Base-by-base conservation (phyloP, 2,797 vertebrate genomes). In the Mormyrops boulengeri region DNA sequence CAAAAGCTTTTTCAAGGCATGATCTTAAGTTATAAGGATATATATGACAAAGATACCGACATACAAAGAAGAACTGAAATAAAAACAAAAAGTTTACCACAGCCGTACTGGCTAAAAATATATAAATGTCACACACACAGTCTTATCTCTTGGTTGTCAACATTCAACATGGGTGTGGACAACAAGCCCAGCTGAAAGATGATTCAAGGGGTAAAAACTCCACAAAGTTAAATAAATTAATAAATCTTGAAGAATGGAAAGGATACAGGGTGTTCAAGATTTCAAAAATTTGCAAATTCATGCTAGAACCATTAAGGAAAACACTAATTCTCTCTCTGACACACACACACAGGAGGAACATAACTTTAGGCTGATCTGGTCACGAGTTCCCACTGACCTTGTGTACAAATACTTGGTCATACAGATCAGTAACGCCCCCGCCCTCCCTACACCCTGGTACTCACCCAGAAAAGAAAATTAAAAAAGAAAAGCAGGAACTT, bases 381-480 rank as follows among this genome's bases (percentile, higher is more conserved):
- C 73, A 80, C 17, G 73, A 80, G 73, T 41, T 80, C 73, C 17
- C 34, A 44, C 38, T 80, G 73, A 80, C 73, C 38, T 80, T 80
- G 38, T 80, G 73, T 8, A 44, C 73, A 80, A 38, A 47, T 47
- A 80, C 30, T 30, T 0, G 8, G 19, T 80, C 73, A 80, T 44
- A 47, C 41, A 80, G 30, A 44, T 41, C 19, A 80, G 73, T n/a
- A 4, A 47, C 2, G 19, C 3, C n/a, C 19, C 44, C 2, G 1
- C 14, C 60, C 9, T 26, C 50, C 38, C n/a, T 38, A 26, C 12
- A 53, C 0, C 17, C 4, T 17, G 14, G 12, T 50, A 97, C 97
- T 97, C 92, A 98, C 97, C 96, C 96, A 98, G 89, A 98, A 98
- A 82, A 97, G 93, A 91, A 98, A 95, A 95, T 98, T 97, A 90